Evolutionary conservation across 2,113 vertebrate species (phyloP), one percentile per base, ranked within the genome.

Genomic region (Dolichotis patagonum): DNA sequence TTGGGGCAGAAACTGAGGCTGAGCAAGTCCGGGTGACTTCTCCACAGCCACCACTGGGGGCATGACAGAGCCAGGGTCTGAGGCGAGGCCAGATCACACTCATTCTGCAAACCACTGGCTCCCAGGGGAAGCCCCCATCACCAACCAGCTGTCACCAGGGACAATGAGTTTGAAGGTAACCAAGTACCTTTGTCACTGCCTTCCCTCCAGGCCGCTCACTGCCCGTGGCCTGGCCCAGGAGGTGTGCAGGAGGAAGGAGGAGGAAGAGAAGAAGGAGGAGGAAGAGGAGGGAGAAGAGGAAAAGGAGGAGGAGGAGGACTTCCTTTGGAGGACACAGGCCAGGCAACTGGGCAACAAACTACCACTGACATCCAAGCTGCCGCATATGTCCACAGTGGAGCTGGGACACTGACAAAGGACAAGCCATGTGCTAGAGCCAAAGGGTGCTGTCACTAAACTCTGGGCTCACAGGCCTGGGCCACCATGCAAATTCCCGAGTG

Each of bases 401-500:
- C 62, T 41, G 19, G 41, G 54, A 80, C 19, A 11, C 52, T 58
- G 20, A 22, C 26, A 32, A 63, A 65, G 46, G 17, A 84, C 1
- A 0, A 16, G 63, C 14, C 54, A 67, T 35, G n/a, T 60, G 22
- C 62, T 7, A 5, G 63, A 84, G 43, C n/a, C 38, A 0, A 16
- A 24, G n/a, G 73, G 49, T 14, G 24, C 17, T 63, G 8, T 85
- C 43, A 56, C 24, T 52, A 28, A 28, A 28, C 26, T 43, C 14
- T 20, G 5, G 22, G 38, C 16, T 60, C 9, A 11, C 58, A 19
- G 58, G 20, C 38, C 71, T 5, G 7, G 0, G 0, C 10, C 26
- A 2, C 38, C 1, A 0, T 1, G 7, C 10, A n/a, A 12, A 0
- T 2, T 60, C 49, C 69, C 52, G 58, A 60, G 24, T 20, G 56